A percentile compares a stretch with the other conserved stretches of the same genome.
phyloP scores from a whole-genome alignment of 2,888 invertebrate genomes.

The Aporophyla nigra region DNA sequence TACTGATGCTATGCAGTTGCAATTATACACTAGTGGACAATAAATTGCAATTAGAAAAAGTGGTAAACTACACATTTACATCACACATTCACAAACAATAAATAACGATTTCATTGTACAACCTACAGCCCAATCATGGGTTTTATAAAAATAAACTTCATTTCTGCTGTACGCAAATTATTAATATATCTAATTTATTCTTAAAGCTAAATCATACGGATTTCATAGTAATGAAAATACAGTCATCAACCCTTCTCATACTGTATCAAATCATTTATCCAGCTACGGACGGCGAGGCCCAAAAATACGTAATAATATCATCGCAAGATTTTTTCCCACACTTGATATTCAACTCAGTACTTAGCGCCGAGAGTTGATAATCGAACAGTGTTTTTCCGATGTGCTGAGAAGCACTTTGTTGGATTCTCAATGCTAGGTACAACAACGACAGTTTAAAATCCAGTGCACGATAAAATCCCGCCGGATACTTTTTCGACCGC shows the following conservation, averaged over 20 bases:
- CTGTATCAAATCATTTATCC: background rate
- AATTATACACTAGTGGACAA: background rate
- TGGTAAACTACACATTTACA: constrained; percentile 9
- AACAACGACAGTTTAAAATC: too few relatives aligned
- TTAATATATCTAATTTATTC: constrained; percentile 14
- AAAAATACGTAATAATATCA: background rate
- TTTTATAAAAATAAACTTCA: constrained; percentile 31
- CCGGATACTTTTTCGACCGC: too few relatives aligned
- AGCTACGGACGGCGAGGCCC: background rate
- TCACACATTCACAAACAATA: constrained; percentile 39
- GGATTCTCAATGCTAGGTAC: too few relatives aligned
- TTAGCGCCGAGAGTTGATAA: too few relatives aligned
- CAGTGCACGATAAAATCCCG: too few relatives aligned
- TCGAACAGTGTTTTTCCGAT: too few relatives aligned
- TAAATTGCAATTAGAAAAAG: background rate
- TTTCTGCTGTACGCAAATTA: constrained; percentile 11
- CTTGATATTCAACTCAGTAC: too few relatives aligned
- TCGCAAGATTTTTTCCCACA: too few relatives aligned
- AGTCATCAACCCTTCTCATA: constrained; percentile 47
- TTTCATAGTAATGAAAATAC: background rate
- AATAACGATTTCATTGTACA: constrained; percentile 37
- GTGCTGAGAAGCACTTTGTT: too few relatives aligned
- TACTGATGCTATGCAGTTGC: background rate
- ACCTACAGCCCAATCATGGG: background rate
- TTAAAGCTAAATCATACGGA: constrained; percentile 1